Base-by-base conservation (phyloP, 2,888 invertebrate genomes). In the Spilarctia lutea region DNA sequence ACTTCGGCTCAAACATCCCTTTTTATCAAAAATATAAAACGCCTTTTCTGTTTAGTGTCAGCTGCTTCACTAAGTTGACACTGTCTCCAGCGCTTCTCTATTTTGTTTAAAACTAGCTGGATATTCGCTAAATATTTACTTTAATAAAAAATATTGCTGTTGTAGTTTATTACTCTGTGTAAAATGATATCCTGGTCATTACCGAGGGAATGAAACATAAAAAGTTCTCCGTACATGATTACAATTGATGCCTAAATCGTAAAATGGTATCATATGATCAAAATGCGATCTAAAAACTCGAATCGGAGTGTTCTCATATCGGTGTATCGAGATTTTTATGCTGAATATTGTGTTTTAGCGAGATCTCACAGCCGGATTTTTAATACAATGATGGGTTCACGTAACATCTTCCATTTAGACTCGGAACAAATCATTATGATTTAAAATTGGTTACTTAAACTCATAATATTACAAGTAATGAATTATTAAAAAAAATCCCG, bases 241-340 rank as follows among this genome's bases (percentile, higher is more conserved):
- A 30, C 45, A 48, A 48, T 68, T 33, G 45, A 18, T 30, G 33
- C 33, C 48, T 24, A 20, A 10, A 68, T 4, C 24, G 16, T 68
- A 30, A 68, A 27, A 48, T 68, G 30, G 48, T 48, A 48, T 68
- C 20, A 68, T 48, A 30, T 33, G 30, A 68, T 68, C 48, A 48
- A 48, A 48, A 68, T 68, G 20, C 30, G 30, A 68, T 45, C 30
- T 68, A 27, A 30, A 68, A 45, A 68, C 30, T 67, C 45, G 68
- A 68, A 48, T 4, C 48, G 20, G 30, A 48, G 20, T 48, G 24
- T 30, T 45, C 20, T 45, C 3, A 2, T 30, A 13, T 45, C 30
- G 11, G 48, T 33, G 30, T 11, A 48, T 2, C 11, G 24, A 48
- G 30, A 45, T 68, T 39, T 11, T 42, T 68, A 48, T 30, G 39